phyloP scores from a whole-genome alignment of 1,140 invertebrate species.

The Myzus persicae region DNA sequence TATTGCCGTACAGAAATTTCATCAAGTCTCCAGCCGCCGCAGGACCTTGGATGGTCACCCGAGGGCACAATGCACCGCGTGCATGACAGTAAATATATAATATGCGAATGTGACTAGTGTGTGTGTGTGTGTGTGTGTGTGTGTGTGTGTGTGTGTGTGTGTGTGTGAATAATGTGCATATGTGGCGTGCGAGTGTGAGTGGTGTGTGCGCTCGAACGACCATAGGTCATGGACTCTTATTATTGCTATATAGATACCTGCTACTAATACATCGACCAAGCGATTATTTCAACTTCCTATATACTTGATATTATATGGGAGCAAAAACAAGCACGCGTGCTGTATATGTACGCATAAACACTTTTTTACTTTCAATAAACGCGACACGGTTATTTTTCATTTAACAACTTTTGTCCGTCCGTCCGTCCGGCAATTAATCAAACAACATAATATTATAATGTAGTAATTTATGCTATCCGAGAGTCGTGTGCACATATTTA shows the following conservation, averaged over 20 bases:
- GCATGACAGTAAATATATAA: not conserved
- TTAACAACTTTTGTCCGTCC: not conserved
- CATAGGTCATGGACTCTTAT: constrained; percentile 50
- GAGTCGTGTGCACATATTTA: not conserved
- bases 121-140: too few species aligned
- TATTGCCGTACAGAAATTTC: not conserved
- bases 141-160: too few species aligned
- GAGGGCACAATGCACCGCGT: constrained; percentile 24
- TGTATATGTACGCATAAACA: not conserved
- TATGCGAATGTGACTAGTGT: not conserved
- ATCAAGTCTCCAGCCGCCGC: not conserved
- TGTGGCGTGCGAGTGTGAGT: too few species aligned
- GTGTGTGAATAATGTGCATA: too few species aligned
- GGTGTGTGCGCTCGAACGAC: not conserved
- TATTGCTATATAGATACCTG: not conserved
- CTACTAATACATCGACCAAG: not conserved
- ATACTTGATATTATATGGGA: not conserved
- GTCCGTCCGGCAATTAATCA: constrained; percentile 11
- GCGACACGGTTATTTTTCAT: constrained; percentile 30
- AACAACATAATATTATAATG: not conserved
- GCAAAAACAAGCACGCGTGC: not conserved
- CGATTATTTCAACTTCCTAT: constrained; percentile 31
- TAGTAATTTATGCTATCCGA: not conserved
- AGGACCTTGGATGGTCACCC: constrained; percentile 32
- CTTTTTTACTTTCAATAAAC: constrained; percentile 27